phyloP scores from a whole-genome alignment of 2,113 vertebrate genomes.

The Cyprinodon brontotheroides region DNA sequence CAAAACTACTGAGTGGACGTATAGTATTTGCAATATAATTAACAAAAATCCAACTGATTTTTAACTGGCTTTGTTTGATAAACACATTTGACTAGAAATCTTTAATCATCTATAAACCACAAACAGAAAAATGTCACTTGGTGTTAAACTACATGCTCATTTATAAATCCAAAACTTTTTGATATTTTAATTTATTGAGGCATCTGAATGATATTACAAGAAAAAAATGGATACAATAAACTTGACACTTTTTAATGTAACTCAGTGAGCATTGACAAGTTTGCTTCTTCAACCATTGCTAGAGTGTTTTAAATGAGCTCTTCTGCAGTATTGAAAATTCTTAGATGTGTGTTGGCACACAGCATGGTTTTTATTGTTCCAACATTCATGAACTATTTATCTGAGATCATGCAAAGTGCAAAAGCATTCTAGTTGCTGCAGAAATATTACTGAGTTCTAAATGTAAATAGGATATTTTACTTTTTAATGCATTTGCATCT shows the following conservation, averaged over 20 bases:
- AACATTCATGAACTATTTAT: constrained; percentile 26
- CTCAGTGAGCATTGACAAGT: constrained; percentile 2
- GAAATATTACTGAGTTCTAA: not conserved
- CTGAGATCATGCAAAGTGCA: constrained; percentile 40
- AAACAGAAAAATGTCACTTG: not conserved
- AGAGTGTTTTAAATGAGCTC: not conserved
- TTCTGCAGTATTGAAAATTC: constrained; percentile 20
- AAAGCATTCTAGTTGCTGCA: constrained; percentile 10
- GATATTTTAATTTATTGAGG: not conserved
- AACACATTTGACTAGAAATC: not conserved
- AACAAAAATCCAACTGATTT: too few species aligned
- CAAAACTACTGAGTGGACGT: too few species aligned
- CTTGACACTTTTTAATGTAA: constrained; percentile 42
- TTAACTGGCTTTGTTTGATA: not conserved
- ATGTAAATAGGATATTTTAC: not conserved
- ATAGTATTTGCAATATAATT: too few species aligned
- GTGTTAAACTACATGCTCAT: not conserved
- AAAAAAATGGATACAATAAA: constrained; percentile 21
- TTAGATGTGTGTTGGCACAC: constrained; percentile 62
- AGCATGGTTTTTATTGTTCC: constrained; percentile 19
- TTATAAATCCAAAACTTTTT: not conserved
- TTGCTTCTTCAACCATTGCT: constrained; percentile 30
- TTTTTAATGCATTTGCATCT: not conserved
- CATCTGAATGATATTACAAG: not conserved
- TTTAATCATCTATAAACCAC: not conserved